A percentile compares a stretch with the other conserved stretches of the same genome.
Evolutionary conservation across 2,797 vertebrate genomes (phyloP).

Genomic region (Lutjanus argentimaculatus): DNA sequence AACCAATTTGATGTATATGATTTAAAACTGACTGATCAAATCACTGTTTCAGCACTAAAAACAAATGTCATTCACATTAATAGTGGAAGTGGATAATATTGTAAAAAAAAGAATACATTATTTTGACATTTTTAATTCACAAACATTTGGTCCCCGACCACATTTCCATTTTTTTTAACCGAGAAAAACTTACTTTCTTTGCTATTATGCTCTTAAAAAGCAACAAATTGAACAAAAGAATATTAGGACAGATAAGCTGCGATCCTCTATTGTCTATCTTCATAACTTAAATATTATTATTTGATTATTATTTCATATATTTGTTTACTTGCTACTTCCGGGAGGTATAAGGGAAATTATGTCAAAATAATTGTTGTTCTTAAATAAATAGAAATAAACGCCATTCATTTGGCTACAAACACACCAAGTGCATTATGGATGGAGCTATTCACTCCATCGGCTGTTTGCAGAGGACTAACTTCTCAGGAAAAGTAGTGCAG

Average conservation of each 20-base stretch:
- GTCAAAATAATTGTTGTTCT: not conserved
- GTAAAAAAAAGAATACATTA: not conserved
- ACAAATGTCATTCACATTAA: too few relatives aligned
- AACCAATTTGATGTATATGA: too few relatives aligned
- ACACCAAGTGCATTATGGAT: not conserved
- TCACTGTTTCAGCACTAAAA: not conserved
- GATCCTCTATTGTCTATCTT: not conserved
- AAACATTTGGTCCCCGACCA: not conserved
- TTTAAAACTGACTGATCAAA: too few relatives aligned
- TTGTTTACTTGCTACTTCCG: not conserved
- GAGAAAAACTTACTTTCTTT: not conserved
- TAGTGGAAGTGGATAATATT: not conserved
- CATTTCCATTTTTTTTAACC: not conserved
- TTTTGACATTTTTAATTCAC: not conserved
- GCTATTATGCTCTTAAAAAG: too few relatives aligned
- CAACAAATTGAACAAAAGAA: not conserved
- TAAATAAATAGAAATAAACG: not conserved
- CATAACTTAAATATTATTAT: not conserved
- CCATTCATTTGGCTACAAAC: not conserved
- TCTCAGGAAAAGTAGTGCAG: fast-evolving
- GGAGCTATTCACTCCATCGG: fast-evolving
- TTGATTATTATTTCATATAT: not conserved
- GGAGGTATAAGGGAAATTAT: fast-evolving
- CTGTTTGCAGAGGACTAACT: not conserved
- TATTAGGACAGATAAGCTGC: not conserved